Percentiles rank a stretch among this genome's conserved stretches.
Conservation (phyloP, 2,797 vertebrate species). For the Steatocranus sp. region DNA sequence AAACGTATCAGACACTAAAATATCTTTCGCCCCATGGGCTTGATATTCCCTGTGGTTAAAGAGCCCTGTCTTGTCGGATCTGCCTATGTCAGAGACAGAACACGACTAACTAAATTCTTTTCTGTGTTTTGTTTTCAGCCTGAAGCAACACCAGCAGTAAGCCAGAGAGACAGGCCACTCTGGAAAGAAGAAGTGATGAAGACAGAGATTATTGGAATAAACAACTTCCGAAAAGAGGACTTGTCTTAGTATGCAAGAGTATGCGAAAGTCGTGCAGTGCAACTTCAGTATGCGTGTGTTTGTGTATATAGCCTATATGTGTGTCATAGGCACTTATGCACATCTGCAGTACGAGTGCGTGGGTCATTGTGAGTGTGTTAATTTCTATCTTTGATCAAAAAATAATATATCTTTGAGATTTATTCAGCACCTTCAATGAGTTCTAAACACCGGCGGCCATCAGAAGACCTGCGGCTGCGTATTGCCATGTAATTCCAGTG, state of each 20-base stretch:
- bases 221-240: slow-evolving; percentile 40
- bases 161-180: slow-evolving; percentile 26
- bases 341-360: slow-evolving; percentile 4
- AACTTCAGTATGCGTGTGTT: background rate
- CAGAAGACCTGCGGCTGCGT: slow-evolving; percentile 11
- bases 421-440: slow-evolving; percentile 46
- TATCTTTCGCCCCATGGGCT: slow-evolving; percentile 6
- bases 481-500: slow-evolving; percentile 51
- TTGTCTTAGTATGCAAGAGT: slow-evolving; percentile 7
- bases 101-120: slow-evolving; percentile 53
- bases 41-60: slow-evolving; percentile 33
- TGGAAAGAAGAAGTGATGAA: slow-evolving; percentile 22
- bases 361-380: slow-evolving; percentile 35
- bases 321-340: background rate
- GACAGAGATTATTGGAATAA: slow-evolving; percentile 40
- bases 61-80: slow-evolving; percentile 37
- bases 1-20: slow-evolving; percentile 11
- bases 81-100: slow-evolving; percentile 22
- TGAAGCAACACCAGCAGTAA: slow-evolving; percentile 78
- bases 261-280: slow-evolving; percentile 30
- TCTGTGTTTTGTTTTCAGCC: slow-evolving; percentile 67
- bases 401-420: slow-evolving; percentile 41
- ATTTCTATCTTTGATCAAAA: slow-evolving; percentile 41
- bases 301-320: background rate
- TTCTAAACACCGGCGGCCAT: slow-evolving; percentile 17